These are phyloP conservation scores for Clarias gariepinus DNA, from an alignment of 2,113 vertebrate species.

Conservation along the genomic window DNA sequence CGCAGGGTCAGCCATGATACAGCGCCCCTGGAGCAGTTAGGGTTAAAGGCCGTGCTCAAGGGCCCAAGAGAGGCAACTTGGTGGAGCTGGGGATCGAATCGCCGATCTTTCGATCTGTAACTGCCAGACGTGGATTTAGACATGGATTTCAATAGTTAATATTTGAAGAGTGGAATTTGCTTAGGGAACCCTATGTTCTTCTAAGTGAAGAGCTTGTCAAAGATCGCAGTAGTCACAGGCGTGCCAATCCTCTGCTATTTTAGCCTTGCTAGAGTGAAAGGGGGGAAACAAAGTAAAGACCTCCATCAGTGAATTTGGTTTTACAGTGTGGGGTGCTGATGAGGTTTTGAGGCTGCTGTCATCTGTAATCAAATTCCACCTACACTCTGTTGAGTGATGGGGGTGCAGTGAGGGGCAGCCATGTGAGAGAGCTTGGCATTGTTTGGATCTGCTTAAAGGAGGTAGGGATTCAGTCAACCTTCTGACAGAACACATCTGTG, in stretches of 20 bases:
- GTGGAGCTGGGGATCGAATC: too few species aligned
- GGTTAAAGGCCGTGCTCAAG: too few species aligned
- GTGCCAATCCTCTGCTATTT: conserved; percentile 19
- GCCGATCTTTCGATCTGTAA: too few species aligned
- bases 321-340: conserved; percentile 53
- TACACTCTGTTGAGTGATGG: conserved; percentile 39
- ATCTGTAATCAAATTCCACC: conserved; percentile 49
- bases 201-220: background rate
- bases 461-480: conserved; percentile 47
- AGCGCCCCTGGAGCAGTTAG: too few species aligned
- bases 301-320: conserved; percentile 47
- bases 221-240: background rate
- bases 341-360: conserved; percentile 56
- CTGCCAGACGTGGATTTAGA: too few species aligned
- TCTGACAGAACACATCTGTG: conserved; percentile 63
- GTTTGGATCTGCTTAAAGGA: conserved; percentile 20
- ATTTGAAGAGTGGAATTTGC: conserved; percentile 15
- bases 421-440: conserved; percentile 41
- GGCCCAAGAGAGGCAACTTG: too few species aligned
- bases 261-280: conserved; percentile 46
- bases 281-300: conserved; percentile 36
- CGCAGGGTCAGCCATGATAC: too few species aligned
- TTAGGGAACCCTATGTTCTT: background rate
- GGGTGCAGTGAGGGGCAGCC: conserved; percentile 25
- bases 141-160: background rate